Conservation (phyloP, 2,797 vertebrate genomes). For the Trichosurus vulpecula region DNA sequence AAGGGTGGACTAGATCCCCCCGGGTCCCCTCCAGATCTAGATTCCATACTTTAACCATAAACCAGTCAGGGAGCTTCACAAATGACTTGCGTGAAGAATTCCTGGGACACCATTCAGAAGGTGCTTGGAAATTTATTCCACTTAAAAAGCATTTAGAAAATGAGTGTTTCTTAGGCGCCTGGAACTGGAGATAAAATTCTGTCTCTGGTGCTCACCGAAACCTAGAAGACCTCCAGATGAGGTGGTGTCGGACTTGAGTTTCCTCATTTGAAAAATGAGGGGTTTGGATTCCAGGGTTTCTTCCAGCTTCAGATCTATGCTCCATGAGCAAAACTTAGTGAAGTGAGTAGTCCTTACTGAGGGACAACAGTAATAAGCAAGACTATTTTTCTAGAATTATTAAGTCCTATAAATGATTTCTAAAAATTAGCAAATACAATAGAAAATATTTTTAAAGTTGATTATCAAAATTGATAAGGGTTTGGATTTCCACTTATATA, state of each 20-base stretch:
- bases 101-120: not conserved
- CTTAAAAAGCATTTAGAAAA: not conserved
- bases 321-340: not conserved
- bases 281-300: not conserved
- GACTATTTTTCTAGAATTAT: constrained; percentile 18
- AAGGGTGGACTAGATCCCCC: not conserved
- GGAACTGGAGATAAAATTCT: not conserved
- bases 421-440: constrained; percentile 16
- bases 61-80: not conserved
- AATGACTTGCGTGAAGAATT: not conserved
- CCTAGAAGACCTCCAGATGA: not conserved
- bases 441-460: not conserved
- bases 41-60: not conserved
- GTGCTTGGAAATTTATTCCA: not conserved
- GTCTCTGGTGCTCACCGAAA: not conserved
- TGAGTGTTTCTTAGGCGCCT: not conserved
- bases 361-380: not conserved
- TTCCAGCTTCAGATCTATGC: not conserved
- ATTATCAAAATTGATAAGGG: not conserved
- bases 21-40: too few relatives aligned
- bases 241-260: not conserved
- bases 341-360: not conserved
- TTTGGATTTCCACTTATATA: not conserved
- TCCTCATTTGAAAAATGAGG: not conserved
- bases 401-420: constrained; percentile 18